Evolutionary conservation across 2,797 vertebrate species (phyloP).

Genomic region (Helicolenus hilgendorfi): DNA sequence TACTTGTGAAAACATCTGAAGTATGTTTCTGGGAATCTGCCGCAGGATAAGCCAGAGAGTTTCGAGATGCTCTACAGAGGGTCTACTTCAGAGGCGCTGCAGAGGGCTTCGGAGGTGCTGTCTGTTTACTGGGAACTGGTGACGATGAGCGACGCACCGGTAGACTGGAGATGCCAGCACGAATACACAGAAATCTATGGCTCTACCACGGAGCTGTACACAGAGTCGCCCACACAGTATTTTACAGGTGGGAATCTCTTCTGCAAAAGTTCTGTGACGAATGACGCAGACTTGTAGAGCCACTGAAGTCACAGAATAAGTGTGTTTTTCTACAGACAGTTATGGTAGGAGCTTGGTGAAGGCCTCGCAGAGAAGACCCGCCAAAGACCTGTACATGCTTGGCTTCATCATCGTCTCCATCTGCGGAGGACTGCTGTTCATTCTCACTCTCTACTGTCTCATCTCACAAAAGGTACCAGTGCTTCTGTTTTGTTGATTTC

Average conservation of each 20-base stretch:
- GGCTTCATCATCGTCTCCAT: constrained; percentile 86
- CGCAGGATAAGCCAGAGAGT: constrained; percentile 86
- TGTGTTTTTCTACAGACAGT: constrained; percentile 76
- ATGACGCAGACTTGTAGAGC: constrained; percentile 10
- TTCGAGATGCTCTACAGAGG: constrained; percentile 84
- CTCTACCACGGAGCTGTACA: constrained; percentile 66
- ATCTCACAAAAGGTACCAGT: constrained; percentile 86
- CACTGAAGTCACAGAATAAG: constrained; percentile 17
- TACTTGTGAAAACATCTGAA: constrained; percentile 1
- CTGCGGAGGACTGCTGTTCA: constrained; percentile 84
- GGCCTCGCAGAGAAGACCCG: constrained; percentile 68
- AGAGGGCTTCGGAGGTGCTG: constrained; percentile 83
- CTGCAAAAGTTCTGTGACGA: constrained; percentile 12
- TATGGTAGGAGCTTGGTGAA: constrained; percentile 69
- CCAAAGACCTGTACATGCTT: constrained; percentile 80
- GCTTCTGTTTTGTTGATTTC: constrained; percentile 27
- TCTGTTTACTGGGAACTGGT: constrained; percentile 88
- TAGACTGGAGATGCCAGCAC: constrained; percentile 89
- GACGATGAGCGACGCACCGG: constrained; percentile 69
- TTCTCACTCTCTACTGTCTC: constrained; percentile 85
- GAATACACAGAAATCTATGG: constrained; percentile 81
- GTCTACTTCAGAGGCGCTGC: constrained; percentile 84
- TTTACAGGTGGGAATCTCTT: constrained; percentile 75
- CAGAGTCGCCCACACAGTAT: constrained; percentile 47
- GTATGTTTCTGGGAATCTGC: constrained; percentile 27